Evolutionary conservation across 2,113 vertebrate genomes (phyloP).

Genomic region (Atlantisia rogersi): DNA sequence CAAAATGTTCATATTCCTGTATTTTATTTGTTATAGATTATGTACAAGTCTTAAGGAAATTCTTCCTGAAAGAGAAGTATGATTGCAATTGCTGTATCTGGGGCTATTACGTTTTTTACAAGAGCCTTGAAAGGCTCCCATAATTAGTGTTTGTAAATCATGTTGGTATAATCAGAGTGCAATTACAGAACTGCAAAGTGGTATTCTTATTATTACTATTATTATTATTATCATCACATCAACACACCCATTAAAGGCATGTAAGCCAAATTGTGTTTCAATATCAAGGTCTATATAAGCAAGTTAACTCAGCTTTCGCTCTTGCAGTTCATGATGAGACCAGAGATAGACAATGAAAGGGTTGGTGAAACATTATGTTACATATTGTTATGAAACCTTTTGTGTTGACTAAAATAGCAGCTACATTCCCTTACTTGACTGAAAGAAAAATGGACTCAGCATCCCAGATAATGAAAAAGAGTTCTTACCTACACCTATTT

Average conservation of each 20-base stretch:
- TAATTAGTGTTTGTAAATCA: conserved; percentile 59
- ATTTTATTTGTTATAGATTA: not conserved
- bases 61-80: conserved; percentile 5
- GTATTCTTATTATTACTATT: not conserved
- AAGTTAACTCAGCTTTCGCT: not conserved
- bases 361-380: not conserved
- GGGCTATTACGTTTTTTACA: not conserved
- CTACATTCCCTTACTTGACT: accelerated
- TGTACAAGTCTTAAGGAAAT: not conserved
- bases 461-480: not conserved
- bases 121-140: not conserved
- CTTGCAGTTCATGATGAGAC: not conserved
- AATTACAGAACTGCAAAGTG: not conserved
- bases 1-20: not conserved
- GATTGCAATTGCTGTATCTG: not conserved
- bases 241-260: not conserved
- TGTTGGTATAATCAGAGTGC: conserved; percentile 14
- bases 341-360: not conserved
- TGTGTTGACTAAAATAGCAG: not conserved
- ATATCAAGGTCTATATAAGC: not conserved
- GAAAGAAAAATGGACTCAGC: not conserved
- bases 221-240: not conserved
- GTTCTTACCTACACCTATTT: not conserved
- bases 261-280: not conserved
- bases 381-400: not conserved